Evolutionary conservation across 37 sponge, comb jelly and placozoan species (phyloP), one percentile per base, ranked within the genome.

Genomic region (Corticium candelabrum): DNA sequence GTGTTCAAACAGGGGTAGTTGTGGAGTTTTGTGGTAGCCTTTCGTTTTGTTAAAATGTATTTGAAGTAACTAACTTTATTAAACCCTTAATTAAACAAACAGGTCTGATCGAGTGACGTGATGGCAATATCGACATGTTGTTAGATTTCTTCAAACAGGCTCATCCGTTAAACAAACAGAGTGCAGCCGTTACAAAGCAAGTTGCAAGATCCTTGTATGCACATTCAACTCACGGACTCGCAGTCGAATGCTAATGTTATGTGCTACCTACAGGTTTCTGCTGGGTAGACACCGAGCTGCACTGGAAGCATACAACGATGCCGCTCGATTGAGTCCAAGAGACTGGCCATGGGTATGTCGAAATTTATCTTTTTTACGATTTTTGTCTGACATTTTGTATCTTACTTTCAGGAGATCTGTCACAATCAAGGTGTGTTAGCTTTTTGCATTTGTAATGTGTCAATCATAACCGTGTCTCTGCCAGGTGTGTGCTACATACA

Each of bases 281-380:
- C 80, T 98, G 38, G 99, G 92, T 5, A 80, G 75, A 31, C 95
- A 98, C 83, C 87, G 89, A 72, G 85, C 93, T 37, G 95, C 99
- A 3, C 76, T 98, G 39, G 95, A 89, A 3, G 85, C 85, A 32
- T 90, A 83, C 7, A 73, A 56, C 78, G 74, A 29, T 3, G 21
- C 3, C 35, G 71, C 21, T n/a, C 21, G 72, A 31, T 37, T 36
- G 57, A 62, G 43, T 30, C 35, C 1, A 2, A 30, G 82, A 35
- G 81, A 3, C n/a, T 78, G 77, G 77, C 75, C 21, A 34, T n/a
- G 3, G 39, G n/a, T n/a, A n/a, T n/a, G n/a, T n/a, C n/a, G n/a
- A n/a, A n/a, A n/a, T n/a, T n/a, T n/a, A n/a, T n/a, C n/a, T n/a
- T n/a, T n/a, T n/a, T n/a, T n/a, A n/a, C n/a, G n/a, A n/a, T n/a